These are phyloP conservation scores for Galagoides demidoff DNA, from an alignment of 2,797 vertebrate genomes.

Conservation along the genomic window DNA sequence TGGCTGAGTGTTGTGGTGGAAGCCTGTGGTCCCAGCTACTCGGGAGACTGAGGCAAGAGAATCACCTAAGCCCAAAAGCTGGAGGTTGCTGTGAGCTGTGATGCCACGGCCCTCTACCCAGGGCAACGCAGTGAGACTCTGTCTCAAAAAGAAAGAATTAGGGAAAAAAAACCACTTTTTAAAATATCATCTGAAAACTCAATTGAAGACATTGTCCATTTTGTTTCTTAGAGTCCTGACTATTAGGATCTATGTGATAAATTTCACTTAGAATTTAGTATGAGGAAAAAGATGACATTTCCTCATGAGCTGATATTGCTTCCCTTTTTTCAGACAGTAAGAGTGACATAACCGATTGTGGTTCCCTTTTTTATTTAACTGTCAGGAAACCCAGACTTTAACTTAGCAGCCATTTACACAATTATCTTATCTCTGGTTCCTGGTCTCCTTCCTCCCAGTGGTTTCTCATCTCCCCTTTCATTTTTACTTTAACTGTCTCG, in stretches of 20 bases:
- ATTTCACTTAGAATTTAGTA: conserved; percentile 44
- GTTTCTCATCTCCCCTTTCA: conserved; percentile 11
- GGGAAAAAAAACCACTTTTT: neutral
- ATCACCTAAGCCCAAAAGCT: too few species aligned
- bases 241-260: conserved; percentile 32
- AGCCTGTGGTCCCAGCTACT: too few species aligned
- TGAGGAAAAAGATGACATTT: conserved; percentile 46
- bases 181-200: conserved; percentile 10
- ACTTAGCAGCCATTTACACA: conserved; percentile 49
- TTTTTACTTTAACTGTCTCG: conserved; percentile 27
- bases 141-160: too few species aligned
- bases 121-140: too few species aligned
- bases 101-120: too few species aligned
- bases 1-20: too few species aligned
- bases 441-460: conserved; percentile 36
- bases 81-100: too few species aligned
- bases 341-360: conserved; percentile 1
- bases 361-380: conserved; percentile 68
- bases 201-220: neutral
- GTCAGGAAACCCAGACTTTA: conserved; percentile 56
- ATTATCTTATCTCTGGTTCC: conserved; percentile 51
- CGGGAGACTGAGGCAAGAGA: too few species aligned
- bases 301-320: conserved; percentile 56
- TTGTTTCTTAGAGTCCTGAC: neutral
- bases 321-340: conserved; percentile 33